Evolutionary conservation across 1,140 invertebrate species (phyloP).

Genomic region (Belonocnema kinseyi): DNA sequence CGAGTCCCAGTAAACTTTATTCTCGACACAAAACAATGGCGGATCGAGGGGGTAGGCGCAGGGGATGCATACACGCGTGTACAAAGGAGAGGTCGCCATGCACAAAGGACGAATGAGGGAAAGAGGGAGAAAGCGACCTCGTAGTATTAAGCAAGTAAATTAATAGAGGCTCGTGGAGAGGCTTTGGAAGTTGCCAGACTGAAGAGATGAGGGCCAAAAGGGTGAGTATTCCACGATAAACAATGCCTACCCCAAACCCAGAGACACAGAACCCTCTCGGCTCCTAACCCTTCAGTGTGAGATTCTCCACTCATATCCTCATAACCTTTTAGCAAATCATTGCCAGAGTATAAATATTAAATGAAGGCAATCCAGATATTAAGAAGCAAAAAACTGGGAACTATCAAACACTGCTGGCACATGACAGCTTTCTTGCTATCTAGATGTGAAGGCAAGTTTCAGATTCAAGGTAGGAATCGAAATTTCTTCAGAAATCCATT

Average conservation of each 20-base stretch:
- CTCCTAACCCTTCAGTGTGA: background rate
- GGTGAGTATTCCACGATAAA: slow-evolving; percentile 67
- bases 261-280: background rate
- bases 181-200: slow-evolving; percentile 37
- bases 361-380: too few species aligned
- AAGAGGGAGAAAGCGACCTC: slow-evolving; percentile 30
- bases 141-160: slow-evolving; percentile 74
- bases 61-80: background rate
- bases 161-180: slow-evolving; percentile 66
- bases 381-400: too few species aligned
- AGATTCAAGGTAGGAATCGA: too few species aligned
- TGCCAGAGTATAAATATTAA: too few species aligned
- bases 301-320: background rate
- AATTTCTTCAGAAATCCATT: slow-evolving; percentile 19
- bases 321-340: background rate
- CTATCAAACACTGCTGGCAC: too few species aligned
- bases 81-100: background rate
- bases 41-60: slow-evolving; percentile 33
- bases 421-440: background rate
- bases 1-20: slow-evolving; percentile 52
- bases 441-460: background rate
- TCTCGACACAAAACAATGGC: slow-evolving; percentile 56
- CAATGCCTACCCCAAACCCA: slow-evolving; percentile 58
- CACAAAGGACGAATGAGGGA: slow-evolving; percentile 39
- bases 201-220: slow-evolving; percentile 42